These are phyloP conservation scores for Neoitamus cyanurus DNA, from an alignment of 2,888 invertebrate species.

Conservation along the genomic window DNA sequence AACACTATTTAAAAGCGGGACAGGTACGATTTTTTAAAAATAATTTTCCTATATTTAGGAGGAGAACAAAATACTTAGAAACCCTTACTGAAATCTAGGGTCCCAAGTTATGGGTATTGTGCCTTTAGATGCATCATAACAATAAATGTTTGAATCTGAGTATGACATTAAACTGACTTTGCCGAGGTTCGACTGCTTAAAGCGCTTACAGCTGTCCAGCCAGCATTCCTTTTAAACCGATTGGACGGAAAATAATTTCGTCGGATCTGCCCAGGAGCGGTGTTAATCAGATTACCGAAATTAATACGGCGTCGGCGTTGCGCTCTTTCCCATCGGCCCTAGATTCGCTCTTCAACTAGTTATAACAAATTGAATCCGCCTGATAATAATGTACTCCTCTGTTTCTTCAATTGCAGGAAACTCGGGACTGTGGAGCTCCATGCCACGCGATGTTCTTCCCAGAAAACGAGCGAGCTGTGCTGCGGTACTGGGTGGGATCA, in stretches of 20 bases:
- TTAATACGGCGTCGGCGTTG: neutral
- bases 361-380: neutral
- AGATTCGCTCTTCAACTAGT: neutral
- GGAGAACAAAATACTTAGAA: too few species aligned
- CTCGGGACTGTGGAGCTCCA: slow-evolving; percentile 86
- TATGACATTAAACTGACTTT: too few species aligned
- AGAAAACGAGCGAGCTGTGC: slow-evolving; percentile 81
- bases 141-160: too few species aligned
- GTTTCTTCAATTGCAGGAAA: slow-evolving; percentile 60
- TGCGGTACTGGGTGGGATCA: slow-evolving; percentile 91
- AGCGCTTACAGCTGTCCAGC: too few species aligned
- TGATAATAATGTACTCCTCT: slow-evolving; percentile 9
- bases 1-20: too few species aligned
- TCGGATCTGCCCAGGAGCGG: neutral
- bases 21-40: too few species aligned
- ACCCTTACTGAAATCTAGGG: too few species aligned
- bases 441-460: slow-evolving; percentile 94
- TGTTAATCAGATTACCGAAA: neutral
- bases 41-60: too few species aligned
- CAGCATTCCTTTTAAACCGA: too few species aligned
- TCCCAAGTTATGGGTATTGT: too few species aligned
- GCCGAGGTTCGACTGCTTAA: too few species aligned
- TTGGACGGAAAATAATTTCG: neutral
- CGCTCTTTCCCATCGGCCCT: neutral
- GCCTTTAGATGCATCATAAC: too few species aligned